A percentile compares a stretch with the other conserved stretches of the same genome.
These are phyloP conservation scores for Periophthalmodon schlosseri DNA, from an alignment of 2,113 vertebrate species.

Conservation along the genomic window DNA sequence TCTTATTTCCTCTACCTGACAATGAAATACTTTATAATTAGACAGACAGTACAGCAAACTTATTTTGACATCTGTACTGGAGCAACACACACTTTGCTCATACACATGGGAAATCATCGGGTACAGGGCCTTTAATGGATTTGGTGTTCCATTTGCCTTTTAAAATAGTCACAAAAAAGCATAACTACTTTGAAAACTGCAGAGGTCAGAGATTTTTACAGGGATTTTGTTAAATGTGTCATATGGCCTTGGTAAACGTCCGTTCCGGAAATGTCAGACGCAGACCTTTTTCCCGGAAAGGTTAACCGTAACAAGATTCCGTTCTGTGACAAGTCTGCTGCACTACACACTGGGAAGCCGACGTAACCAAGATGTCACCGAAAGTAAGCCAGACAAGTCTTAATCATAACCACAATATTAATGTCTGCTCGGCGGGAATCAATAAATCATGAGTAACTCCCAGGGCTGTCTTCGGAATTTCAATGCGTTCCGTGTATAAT, in stretches of 20 bases:
- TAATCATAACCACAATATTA: slow-evolving; percentile 50
- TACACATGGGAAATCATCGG: no score
- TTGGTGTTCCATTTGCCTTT: no score
- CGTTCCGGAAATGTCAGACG: slow-evolving; percentile 66
- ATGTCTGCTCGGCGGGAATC: slow-evolving; percentile 39
- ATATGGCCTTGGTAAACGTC: slow-evolving; percentile 35
- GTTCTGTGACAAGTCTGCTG: slow-evolving; percentile 33
- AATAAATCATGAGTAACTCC: slow-evolving; percentile 62
- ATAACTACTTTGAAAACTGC: no score
- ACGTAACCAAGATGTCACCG: slow-evolving; percentile 37
- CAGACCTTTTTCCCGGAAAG: slow-evolving; percentile 66
- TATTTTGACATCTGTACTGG: no score
- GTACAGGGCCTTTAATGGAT: no score
- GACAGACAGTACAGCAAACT: no score
- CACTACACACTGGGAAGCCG: slow-evolving; percentile 19
- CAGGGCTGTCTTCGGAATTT: slow-evolving; percentile 41
- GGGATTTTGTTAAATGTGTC: slow-evolving; percentile 2
- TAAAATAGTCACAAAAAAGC: no score
- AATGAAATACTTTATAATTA: no score
- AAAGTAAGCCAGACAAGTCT: slow-evolving; percentile 33
- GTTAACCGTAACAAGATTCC: slow-evolving; percentile 55
- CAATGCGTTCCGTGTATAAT: slow-evolving; percentile 53
- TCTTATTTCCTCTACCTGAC: no score
- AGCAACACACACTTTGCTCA: no score
- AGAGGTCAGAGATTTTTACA: not conserved